These are phyloP conservation scores for Eretmodus cyanostictus DNA, from an alignment of 2,113 vertebrate genomes.

Conservation along the genomic window DNA sequence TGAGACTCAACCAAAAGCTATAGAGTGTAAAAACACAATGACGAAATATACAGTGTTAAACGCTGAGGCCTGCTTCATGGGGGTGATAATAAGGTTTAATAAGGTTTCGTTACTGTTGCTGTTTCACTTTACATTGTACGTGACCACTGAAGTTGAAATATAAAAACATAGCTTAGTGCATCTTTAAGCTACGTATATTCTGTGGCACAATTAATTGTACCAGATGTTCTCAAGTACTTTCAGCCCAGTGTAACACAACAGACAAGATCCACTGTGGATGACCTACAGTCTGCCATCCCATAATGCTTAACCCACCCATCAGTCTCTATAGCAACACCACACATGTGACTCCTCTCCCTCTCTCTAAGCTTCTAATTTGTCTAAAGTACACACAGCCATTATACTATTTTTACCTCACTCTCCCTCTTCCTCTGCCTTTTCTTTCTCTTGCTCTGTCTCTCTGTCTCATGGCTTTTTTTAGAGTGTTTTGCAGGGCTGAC, in stretches of 20 bases:
- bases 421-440: constrained; percentile 18
- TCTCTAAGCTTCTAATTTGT: constrained; percentile 60
- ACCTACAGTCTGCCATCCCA: constrained; percentile 35
- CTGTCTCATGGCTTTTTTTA: constrained; percentile 1
- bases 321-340: constrained; percentile 31
- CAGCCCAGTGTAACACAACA: neutral
- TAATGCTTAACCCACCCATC: constrained; percentile 32
- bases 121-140: neutral
- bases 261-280: constrained; percentile 6
- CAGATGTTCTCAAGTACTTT: neutral
- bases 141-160: neutral
- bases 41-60: neutral
- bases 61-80: neutral
- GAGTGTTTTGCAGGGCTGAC: constrained; percentile 50
- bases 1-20: neutral
- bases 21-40: neutral
- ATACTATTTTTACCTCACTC: constrained; percentile 55
- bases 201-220: neutral
- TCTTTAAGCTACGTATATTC: neutral
- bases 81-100: neutral
- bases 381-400: constrained; percentile 54
- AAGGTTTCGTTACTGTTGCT: neutral
- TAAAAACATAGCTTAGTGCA: neutral
- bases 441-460: neutral
- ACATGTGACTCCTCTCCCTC: constrained; percentile 33